Percentiles rank a stretch among this genome's conserved stretches.
phyloP scores from a whole-genome alignment of 1,140 invertebrate genomes.

The Drosophila bocqueti region DNA sequence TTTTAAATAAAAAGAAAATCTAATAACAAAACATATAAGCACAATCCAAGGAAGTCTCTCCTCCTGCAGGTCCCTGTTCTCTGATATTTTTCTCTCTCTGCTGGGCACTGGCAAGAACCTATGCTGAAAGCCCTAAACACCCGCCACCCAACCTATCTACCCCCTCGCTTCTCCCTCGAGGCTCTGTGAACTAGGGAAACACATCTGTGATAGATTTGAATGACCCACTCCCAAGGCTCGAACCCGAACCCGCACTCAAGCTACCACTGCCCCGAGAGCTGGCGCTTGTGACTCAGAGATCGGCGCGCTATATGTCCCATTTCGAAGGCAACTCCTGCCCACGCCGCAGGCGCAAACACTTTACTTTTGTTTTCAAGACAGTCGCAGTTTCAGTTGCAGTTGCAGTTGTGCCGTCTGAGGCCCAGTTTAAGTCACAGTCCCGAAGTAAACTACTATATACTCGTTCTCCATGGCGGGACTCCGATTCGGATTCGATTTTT shows the following conservation, averaged over 20 bases:
- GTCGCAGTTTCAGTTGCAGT: constrained; percentile 39
- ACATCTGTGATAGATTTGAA: constrained; percentile 49
- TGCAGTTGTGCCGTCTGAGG: constrained; percentile 12
- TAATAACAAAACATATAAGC: neutral
- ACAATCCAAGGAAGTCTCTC: neutral
- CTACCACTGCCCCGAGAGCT: constrained; percentile 57
- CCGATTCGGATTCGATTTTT: constrained; percentile 45
- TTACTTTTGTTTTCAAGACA: constrained; percentile 78
- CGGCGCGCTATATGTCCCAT: constrained; percentile 63
- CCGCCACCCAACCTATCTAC: neutral
- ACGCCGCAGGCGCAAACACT: constrained; percentile 68
- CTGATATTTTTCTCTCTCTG: neutral
- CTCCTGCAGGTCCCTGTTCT: neutral
- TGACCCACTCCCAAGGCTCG: constrained; percentile 55
- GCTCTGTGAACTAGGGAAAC: constrained; percentile 12
- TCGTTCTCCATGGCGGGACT: constrained; percentile 47
- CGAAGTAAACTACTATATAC: constrained; percentile 51
- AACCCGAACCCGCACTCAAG: constrained; percentile 14
- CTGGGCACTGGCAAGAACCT: neutral
- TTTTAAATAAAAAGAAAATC: neutral
- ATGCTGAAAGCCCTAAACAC: constrained; percentile 31
- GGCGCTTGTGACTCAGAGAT: constrained; percentile 74
- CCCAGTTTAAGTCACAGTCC: constrained; percentile 26
- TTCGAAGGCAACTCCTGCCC: constrained; percentile 47
- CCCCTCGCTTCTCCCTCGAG: neutral